Base-by-base conservation (phyloP, 2,888 invertebrate genomes). In the Atrina japonica region DNA sequence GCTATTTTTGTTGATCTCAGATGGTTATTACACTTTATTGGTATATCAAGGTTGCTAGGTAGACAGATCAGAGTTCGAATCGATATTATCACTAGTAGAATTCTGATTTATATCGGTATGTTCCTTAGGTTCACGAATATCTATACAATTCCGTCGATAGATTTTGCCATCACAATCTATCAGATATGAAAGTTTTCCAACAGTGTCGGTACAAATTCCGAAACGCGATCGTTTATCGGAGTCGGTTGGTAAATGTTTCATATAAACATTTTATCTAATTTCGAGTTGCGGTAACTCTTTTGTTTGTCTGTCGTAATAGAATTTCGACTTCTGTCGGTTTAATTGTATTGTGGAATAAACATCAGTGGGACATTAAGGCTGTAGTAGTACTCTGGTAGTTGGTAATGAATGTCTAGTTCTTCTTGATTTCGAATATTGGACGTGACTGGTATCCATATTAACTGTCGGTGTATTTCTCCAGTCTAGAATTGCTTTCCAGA, bases 381-480 rank as follows among this genome's bases (percentile, higher is more conserved):
- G 47, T 16, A 47, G 16, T 5, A 47, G 47, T 21, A 16, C 21
- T 9, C 7, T 5, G 5, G 47, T 47, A 9, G 47, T 47, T 21
- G 47, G 47, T 47, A 47, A 47, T 9, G 47, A 47, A 47, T 47
- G 47, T 9, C 47, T 6, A 21, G 47, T 47, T 47, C 47, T 6
- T 21, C 47, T n/a, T 16, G 47, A 67, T 67, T 49, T 63, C 18
- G 35, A 11, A n/a, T 23, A n/a, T 23, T 63, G 49, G 16, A n/a
- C 27, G 16, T 18, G 35, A n/a, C 53, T 53, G 9, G 27, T 41
- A 5, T 29, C 18, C 53, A 53, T 53, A 1, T 27, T 41, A 11
- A 40, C 50, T n/a, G 64, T 53, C 7, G 64, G 41, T 1, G 64
- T 64, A 35, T 64, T 64, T 23, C 53, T 52, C 64, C 64, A 64